Base-by-base conservation (phyloP, 2,888 invertebrate species). In the Oasisia sp. region DNA sequence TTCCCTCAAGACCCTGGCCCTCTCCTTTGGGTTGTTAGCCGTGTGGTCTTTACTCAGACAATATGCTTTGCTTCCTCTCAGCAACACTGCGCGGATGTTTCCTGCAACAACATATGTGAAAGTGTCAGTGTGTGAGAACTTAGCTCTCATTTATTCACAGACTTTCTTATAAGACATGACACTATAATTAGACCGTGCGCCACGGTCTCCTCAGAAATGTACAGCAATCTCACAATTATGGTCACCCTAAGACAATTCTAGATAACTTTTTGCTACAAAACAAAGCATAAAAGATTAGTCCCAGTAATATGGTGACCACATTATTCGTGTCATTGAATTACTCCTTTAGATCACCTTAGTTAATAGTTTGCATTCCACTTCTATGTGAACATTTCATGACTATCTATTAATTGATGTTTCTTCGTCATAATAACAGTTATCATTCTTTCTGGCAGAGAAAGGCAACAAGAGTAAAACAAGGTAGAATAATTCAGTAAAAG, bases 41-140 rank as follows among this genome's bases (percentile, higher is more conserved):
- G 96, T 95, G 93, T 96, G 96, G 50, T 95, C 95, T 93, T 94
- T 95, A 32, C 95, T 95, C 27, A 96, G 93, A 32, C 93, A 93
- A 93, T 95, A 95, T 0, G 95, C 92, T 58, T 94, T 93, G 93
- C 96, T 96, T 27, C 95, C 95, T 92, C 96, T 93, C 7, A 96
- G 95, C 32, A 96, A 93, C 2, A 96, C 94, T 90, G 94, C 95
- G 92, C 94, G 95, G 1, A 94, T 94, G 93, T 95, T 93, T 58
- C 94, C 94, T 94, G 92, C 14, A 90, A 27, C n/a, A 89, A 27
- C 9, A 32, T 19, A 91, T 91, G 45, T 19, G 74, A 19, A 38
- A 38, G 38, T 38, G 38, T 38, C 38, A 38, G 38, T 38, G 38
- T 38, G 2, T 38, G 38, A 38, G 38, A 38, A 38, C 38, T 38